Percentiles rank a stretch among this genome's conserved stretches.
These are phyloP conservation scores for Oryctolagus cuniculus DNA, from an alignment of 2,113 vertebrate species.

Conservation along the genomic window DNA sequence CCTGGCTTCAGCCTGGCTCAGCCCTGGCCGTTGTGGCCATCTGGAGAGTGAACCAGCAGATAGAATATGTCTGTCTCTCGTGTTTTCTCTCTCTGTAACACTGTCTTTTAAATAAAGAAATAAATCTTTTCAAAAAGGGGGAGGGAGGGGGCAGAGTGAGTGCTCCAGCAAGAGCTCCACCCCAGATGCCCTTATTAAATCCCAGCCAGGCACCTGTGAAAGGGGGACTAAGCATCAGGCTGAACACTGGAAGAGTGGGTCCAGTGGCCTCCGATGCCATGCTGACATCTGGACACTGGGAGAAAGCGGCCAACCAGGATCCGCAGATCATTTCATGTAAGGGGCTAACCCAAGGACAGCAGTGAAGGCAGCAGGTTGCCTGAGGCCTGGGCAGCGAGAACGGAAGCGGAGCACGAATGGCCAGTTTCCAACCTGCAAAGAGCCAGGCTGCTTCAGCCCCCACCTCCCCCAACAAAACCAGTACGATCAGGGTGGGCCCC, in stretches of 20 bases:
- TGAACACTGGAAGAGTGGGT: background rate
- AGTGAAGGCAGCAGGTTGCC: background rate
- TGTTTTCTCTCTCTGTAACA: too few species aligned
- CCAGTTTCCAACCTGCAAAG: background rate
- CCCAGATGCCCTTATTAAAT: background rate
- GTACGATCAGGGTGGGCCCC: background rate
- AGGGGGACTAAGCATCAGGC: background rate
- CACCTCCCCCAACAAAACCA: constrained; percentile 31
- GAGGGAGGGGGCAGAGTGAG: too few species aligned
- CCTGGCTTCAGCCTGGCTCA: too few species aligned
- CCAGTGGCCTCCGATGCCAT: background rate
- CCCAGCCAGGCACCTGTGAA: background rate
- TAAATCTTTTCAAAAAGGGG: too few species aligned
- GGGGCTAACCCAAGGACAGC: background rate
- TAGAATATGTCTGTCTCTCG: too few species aligned
- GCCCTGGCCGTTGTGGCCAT: too few species aligned
- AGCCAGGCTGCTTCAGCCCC: background rate
- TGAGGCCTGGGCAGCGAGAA: background rate
- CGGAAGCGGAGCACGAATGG: background rate
- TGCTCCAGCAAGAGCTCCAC: background rate
- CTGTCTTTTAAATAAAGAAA: too few species aligned
- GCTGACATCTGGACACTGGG: background rate
- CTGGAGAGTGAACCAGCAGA: too few species aligned
- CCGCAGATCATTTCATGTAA: background rate
- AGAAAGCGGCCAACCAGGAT: background rate